A percentile compares a stretch with the other conserved stretches of the same genome.
Evolutionary conservation across 2,113 vertebrate species (phyloP).

Genomic region (Cottus gobio): DNA sequence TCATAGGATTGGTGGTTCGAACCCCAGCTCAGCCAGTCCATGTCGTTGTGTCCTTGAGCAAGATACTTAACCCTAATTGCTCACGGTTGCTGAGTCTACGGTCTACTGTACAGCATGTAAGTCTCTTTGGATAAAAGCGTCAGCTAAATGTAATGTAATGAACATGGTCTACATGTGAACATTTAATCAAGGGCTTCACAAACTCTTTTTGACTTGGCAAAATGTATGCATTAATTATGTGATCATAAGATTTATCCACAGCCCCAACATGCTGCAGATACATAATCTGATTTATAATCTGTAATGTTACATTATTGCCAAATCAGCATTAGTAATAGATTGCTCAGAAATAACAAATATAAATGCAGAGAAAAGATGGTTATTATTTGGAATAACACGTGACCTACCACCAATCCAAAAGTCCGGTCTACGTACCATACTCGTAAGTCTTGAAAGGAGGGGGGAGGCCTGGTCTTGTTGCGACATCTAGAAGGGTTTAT

Average conservation of each 20-base stretch:
- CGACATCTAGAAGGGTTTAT: slow-evolving; percentile 83
- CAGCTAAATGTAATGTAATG: no score
- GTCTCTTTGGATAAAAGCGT: no score
- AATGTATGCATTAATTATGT: neutral
- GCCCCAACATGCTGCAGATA: neutral
- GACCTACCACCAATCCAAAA: neutral
- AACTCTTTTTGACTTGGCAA: neutral
- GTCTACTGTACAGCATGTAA: no score
- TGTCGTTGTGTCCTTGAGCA: no score
- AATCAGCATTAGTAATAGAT: neutral
- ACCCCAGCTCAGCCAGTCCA: no score
- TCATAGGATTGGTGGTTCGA: no score
- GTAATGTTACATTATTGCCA: neutral
- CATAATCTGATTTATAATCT: neutral
- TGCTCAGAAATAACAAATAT: neutral
- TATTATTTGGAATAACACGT: neutral
- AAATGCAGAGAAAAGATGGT: neutral
- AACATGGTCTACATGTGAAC: no score
- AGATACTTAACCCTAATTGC: no score
- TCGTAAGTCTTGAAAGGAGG: slow-evolving; percentile 89
- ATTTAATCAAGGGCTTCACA: no score
- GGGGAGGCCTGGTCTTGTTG: slow-evolving; percentile 84
- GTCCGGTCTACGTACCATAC: slow-evolving; percentile 83
- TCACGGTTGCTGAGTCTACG: no score
- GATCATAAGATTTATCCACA: neutral